phyloP scores from a whole-genome alignment of 2,113 vertebrate species.

The Dicaeum eximium region DNA sequence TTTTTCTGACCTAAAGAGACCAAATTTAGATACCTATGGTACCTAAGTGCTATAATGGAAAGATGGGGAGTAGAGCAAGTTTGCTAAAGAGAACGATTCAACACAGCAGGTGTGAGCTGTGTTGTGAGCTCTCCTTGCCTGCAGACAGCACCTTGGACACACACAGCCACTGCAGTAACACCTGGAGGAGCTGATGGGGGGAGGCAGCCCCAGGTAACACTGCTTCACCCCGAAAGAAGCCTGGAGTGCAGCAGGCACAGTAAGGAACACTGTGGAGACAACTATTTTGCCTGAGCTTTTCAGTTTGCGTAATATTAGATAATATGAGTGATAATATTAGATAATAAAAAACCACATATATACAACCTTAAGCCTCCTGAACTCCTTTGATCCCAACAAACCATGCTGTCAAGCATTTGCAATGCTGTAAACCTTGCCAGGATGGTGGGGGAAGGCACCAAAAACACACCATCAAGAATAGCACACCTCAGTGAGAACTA shows the following conservation, averaged over 20 bases:
- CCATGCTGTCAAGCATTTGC: neutral
- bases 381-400: neutral
- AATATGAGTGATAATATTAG: neutral
- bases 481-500: neutral
- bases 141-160: neutral
- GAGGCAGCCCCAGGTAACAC: neutral
- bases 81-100: neutral
- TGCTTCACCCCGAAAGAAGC: neutral
- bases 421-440: neutral
- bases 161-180: neutral
- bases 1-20: neutral
- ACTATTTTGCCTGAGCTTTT: neutral
- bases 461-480: neutral
- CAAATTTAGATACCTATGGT: neutral
- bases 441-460: neutral
- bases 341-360: neutral
- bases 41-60: neutral
- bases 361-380: neutral
- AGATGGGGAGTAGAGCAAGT: fast-evolving
- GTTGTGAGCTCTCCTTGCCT: neutral
- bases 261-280: fast-evolving
- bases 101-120: neutral
- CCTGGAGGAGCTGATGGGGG: neutral
- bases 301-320: neutral
- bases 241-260: neutral